These are phyloP conservation scores for Brachionus plicatilis DNA, from an alignment of 1,140 invertebrate species.

Conservation along the genomic window DNA sequence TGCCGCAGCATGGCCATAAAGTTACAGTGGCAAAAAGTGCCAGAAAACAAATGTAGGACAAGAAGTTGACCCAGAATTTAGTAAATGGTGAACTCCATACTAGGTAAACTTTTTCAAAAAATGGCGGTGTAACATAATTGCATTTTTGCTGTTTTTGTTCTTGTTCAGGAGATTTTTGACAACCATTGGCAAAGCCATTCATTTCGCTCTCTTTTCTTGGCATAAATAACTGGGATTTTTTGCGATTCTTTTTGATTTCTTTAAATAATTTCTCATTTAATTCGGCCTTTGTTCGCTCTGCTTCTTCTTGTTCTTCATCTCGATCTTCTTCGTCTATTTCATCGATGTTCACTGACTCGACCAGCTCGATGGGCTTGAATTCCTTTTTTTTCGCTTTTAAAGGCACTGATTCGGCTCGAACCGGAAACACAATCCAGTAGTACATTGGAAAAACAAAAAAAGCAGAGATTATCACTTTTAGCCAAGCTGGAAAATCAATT, in stretches of 20 bases:
- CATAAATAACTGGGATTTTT: conserved; percentile 23
- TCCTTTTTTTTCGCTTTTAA: conserved; percentile 8
- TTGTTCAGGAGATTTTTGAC: not conserved
- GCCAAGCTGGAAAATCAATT: conserved; percentile 48
- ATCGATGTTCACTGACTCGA: not conserved
- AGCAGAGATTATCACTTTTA: conserved; percentile 55
- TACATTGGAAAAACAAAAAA: conserved; percentile 57
- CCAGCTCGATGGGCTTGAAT: not conserved
- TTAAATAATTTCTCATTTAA: conserved; percentile 33
- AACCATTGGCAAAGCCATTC: not conserved
- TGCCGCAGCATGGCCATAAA: conserved; percentile 55
- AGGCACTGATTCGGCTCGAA: not conserved
- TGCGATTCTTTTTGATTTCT: conserved; percentile 35
- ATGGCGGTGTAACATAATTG: conserved; percentile 11
- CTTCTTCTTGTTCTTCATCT: conserved; percentile 34
- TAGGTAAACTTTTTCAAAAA: conserved; percentile 43
- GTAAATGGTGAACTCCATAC: conserved; percentile 54
- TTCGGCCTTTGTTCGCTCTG: conserved; percentile 28
- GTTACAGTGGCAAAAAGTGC: conserved; percentile 53
- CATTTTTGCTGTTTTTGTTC: conserved; percentile 8
- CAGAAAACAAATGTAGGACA: conserved; percentile 54
- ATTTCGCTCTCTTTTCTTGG: not conserved
- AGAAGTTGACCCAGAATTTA: conserved; percentile 53
- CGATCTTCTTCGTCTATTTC: conserved; percentile 9
- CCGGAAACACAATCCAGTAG: conserved; percentile 52